Conservation (phyloP, 2,888 invertebrate species). For the Empis stercorea region DNA sequence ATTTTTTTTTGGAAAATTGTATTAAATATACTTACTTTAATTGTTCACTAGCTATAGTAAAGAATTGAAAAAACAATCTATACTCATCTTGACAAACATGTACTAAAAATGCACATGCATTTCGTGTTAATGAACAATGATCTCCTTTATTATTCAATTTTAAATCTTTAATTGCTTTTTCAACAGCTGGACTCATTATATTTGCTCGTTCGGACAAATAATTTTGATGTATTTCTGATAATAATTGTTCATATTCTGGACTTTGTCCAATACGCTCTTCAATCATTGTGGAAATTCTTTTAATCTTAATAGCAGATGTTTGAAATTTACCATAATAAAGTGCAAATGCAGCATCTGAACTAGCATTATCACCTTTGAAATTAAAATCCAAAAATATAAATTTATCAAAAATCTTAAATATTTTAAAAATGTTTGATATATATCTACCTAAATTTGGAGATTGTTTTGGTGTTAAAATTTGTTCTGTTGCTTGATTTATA, state of each 20-base stretch:
- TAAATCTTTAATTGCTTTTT: conserved; percentile 53
- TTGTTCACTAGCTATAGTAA: conserved; percentile 51
- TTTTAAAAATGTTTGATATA: too few species aligned
- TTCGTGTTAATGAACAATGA: conserved; percentile 71
- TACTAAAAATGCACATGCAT: conserved; percentile 79
- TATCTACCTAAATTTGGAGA: conserved; percentile 1
- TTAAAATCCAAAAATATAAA: background rate
- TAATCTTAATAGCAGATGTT: conserved; percentile 76
- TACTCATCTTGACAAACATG: conserved; percentile 93
- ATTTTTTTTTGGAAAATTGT: background rate
- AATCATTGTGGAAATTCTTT: conserved; percentile 65
- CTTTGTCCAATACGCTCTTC: conserved; percentile 62
- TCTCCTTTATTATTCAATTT: conserved; percentile 53
- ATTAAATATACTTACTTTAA: conserved; percentile 42
- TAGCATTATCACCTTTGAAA: conserved; percentile 20
- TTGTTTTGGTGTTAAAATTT: conserved; percentile 42
- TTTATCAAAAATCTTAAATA: too few species aligned
- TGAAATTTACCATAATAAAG: conserved; percentile 92
- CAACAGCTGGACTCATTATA: conserved; percentile 57
- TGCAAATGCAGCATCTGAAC: conserved; percentile 59
- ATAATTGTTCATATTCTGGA: conserved; percentile 58
- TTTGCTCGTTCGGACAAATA: conserved; percentile 62
- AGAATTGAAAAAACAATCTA: conserved; percentile 83
- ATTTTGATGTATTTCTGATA: conserved; percentile 68
- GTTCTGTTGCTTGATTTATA: conserved; percentile 66